Evolutionary conservation across 1,140 invertebrate species (phyloP).

Genomic region (Reticulitermes speratus): DNA sequence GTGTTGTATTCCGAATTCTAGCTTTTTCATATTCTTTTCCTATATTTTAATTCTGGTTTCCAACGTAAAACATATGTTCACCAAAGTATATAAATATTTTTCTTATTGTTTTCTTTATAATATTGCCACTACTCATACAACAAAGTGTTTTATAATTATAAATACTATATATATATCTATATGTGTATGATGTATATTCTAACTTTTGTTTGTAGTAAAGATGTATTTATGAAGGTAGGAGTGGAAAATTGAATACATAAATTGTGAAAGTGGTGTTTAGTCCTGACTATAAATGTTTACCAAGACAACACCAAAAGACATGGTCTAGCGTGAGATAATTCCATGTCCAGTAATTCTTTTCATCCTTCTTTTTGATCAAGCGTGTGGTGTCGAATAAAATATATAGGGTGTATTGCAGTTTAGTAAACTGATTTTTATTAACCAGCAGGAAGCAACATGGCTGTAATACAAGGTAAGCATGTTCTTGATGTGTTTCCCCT

Average conservation of each 20-base stretch:
- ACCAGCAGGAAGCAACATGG: too few species aligned
- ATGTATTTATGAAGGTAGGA: neutral
- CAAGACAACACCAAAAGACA: neutral
- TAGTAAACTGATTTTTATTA: too few species aligned
- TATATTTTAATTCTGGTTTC: neutral
- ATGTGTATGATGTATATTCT: neutral
- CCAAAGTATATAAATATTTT: neutral
- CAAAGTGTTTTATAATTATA: constrained; percentile 12
- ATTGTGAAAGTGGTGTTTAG: neutral
- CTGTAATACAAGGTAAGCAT: too few species aligned
- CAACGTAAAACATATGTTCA: neutral
- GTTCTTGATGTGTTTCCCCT: too few species aligned
- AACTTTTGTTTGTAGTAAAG: constrained; percentile 1
- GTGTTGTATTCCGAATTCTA: neutral
- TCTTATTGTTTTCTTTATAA: neutral
- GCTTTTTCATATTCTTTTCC: neutral
- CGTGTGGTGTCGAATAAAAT: too few species aligned
- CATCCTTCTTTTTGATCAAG: too few species aligned
- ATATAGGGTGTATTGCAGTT: too few species aligned
- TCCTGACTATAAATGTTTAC: neutral
- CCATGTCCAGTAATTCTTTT: too few species aligned
- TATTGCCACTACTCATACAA: neutral
- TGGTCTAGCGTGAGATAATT: too few species aligned
- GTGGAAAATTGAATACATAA: neutral
- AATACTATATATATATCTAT: neutral